Base-by-base conservation (phyloP, 2,888 invertebrate species). In the Apotomis turbidana region DNA sequence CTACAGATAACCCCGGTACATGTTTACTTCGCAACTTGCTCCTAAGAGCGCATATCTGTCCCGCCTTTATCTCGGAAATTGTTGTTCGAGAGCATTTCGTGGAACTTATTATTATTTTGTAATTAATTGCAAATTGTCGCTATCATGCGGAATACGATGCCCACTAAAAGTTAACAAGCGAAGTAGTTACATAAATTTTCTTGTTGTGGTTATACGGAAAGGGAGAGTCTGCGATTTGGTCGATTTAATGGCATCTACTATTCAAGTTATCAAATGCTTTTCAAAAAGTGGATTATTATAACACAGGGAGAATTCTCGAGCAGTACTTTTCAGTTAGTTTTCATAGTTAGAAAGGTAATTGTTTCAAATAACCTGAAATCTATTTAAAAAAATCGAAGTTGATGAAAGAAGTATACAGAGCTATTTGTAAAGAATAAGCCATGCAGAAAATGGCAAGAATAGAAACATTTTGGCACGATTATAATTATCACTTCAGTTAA, bases 1-100 rank as follows among this genome's bases (percentile, higher is more conserved):
- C 70, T 76, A 38, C 6, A 81, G 91, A 91, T 91, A 90, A 90
- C 91, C 91, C 78, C 78, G 74, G 75, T 75, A 74, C 75, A 67
- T 89, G 87, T 87, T 90, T 87, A 87, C 83, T 79, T 77, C 77
- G 74, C 75, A 73, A 77, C 76, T 80, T 80, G 81, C 79, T 81
- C 81, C 78, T 75, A 77, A 79, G 70, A 72, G 66, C 64, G 60
- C 70, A 66, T 68, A 67, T 72, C 70, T 62, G 62, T 79, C 72
- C 77, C 75, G 75, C 78, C 76, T 80, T 84, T 87, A 85, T 87
- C 81, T 77, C 73, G 8, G 41, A 46, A 69, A 76, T 84, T 87
- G 80, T 83, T 83, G 78, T 84, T 82, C 4, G 79, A 77, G 74
- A 76, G 74, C 76, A 70, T 68, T 83, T 81, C 80, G 71, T 67